Conservation (phyloP, 2,797 vertebrate species). For the Epinephelus malabaricus region DNA sequence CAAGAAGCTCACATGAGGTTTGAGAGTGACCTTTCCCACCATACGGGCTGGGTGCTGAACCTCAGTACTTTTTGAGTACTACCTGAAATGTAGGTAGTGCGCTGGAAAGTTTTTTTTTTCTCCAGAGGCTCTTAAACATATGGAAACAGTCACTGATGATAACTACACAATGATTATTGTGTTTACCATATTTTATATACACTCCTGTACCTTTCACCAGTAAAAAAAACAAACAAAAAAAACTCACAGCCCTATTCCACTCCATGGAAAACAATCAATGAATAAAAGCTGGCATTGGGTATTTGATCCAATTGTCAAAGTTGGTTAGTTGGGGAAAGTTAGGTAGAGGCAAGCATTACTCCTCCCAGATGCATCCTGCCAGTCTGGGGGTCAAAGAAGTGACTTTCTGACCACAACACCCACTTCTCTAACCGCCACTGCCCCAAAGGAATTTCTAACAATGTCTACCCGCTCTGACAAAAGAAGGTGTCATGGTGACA, state of each 20-base stretch:
- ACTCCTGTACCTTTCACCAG: no score
- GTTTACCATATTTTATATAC: no score
- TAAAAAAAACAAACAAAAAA: no score
- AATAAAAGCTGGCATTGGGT: not conserved
- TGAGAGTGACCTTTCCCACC: conserved; percentile 2
- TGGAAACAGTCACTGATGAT: no score
- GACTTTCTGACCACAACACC: not conserved
- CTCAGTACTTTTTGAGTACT: not conserved
- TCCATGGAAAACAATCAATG: not conserved
- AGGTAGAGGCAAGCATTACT: not conserved
- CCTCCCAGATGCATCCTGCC: not conserved
- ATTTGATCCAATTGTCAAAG: not conserved
- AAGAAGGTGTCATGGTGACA: not conserved
- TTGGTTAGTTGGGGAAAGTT: not conserved
- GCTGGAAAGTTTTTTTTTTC: no score
- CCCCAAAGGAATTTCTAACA: not conserved
- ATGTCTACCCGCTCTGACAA: not conserved
- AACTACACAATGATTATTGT: no score
- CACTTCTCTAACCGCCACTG: not conserved
- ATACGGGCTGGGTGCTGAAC: not conserved
- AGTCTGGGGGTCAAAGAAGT: not conserved
- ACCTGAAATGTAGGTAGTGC: not conserved
- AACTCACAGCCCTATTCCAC: not conserved
- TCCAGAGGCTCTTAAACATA: no score
- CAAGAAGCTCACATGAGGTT: not conserved